Evolutionary conservation across 2,797 vertebrate species (phyloP).

Genomic region (Macropus fuliginosus): DNA sequence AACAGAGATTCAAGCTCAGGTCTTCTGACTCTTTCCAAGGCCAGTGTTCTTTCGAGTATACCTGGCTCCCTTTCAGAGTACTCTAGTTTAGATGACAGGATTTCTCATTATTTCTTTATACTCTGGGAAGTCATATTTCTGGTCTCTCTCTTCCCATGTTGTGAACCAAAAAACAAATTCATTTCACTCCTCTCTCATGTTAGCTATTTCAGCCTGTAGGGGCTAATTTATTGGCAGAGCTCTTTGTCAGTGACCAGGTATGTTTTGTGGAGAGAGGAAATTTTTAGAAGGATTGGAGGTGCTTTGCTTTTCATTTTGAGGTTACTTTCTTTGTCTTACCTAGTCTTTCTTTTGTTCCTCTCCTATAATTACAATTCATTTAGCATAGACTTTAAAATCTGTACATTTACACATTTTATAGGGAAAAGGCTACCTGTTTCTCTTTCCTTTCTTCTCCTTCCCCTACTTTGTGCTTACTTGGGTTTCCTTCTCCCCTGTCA

Average conservation of each 20-base stretch:
- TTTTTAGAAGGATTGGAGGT: conserved; percentile 17
- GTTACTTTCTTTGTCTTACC: conserved; percentile 50
- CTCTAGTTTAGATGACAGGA: not conserved
- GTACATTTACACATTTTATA: conserved; percentile 54
- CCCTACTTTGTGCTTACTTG: not conserved
- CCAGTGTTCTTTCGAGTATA: not conserved
- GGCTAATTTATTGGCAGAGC: conserved; percentile 12
- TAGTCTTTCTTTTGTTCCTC: not conserved
- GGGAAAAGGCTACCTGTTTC: not conserved
- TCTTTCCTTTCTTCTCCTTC: not conserved
- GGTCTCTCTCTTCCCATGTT: conserved; percentile 7
- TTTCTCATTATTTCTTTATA: not conserved
- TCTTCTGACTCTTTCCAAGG: not conserved
- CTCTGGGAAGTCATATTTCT: not conserved
- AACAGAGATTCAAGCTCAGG: not conserved
- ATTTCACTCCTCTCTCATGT: conserved; percentile 2
- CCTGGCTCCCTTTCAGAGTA: not conserved
- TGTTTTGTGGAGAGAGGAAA: conserved; percentile 28
- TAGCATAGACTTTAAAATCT: conserved; percentile 64
- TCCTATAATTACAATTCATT: conserved; percentile 62
- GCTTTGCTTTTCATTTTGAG: conserved; percentile 49
- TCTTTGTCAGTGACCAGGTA: not conserved
- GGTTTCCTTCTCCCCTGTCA: not conserved
- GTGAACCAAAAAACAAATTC: conserved; percentile 18
- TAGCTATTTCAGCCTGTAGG: conserved; percentile 3